phyloP scores from a whole-genome alignment of 2,113 vertebrate species.

The Nibea albiflora region DNA sequence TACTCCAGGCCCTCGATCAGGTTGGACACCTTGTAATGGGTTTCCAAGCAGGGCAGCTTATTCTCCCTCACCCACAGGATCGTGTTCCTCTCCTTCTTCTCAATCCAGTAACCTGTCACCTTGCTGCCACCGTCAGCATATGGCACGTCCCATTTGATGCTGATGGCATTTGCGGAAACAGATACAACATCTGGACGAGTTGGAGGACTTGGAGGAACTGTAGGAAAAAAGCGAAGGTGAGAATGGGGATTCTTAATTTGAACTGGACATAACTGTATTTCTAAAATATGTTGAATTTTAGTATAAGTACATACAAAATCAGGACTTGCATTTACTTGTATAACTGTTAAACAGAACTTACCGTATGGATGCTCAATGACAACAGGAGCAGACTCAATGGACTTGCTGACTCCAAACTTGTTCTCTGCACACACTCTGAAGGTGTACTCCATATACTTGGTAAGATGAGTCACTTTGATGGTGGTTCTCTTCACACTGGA shows the following conservation, averaged over 20 bases:
- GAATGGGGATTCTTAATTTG: neutral
- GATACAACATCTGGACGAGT: slow-evolving; percentile 93
- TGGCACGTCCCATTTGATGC: slow-evolving; percentile 96
- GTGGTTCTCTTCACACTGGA: slow-evolving; percentile 98
- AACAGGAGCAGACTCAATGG: slow-evolving; percentile 90
- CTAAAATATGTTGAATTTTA: neutral
- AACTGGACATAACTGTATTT: neutral
- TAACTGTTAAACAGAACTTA: slow-evolving; percentile 77
- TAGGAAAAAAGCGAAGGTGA: slow-evolving; percentile 4
- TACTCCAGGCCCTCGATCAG: slow-evolving; percentile 97
- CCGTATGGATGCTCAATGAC: slow-evolving; percentile 97
- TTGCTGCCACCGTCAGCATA: slow-evolving; percentile 97
- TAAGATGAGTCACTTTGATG: slow-evolving; percentile 95
- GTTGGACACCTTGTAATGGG: slow-evolving; percentile 91
- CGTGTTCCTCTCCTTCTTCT: slow-evolving; percentile 98
- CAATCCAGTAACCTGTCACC: slow-evolving; percentile 97
- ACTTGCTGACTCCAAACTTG: slow-evolving; percentile 97
- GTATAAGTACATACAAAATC: neutral
- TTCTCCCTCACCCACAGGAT: slow-evolving; percentile 99
- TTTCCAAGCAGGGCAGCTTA: slow-evolving; percentile 94
- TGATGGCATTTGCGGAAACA: slow-evolving; percentile 90
- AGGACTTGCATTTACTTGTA: neutral
- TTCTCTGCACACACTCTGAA: slow-evolving; percentile 97
- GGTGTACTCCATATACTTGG: slow-evolving; percentile 98
- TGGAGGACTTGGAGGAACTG: slow-evolving; percentile 96